phyloP scores from a whole-genome alignment of 1,140 invertebrate genomes.

The Zaprionus taronus region DNA sequence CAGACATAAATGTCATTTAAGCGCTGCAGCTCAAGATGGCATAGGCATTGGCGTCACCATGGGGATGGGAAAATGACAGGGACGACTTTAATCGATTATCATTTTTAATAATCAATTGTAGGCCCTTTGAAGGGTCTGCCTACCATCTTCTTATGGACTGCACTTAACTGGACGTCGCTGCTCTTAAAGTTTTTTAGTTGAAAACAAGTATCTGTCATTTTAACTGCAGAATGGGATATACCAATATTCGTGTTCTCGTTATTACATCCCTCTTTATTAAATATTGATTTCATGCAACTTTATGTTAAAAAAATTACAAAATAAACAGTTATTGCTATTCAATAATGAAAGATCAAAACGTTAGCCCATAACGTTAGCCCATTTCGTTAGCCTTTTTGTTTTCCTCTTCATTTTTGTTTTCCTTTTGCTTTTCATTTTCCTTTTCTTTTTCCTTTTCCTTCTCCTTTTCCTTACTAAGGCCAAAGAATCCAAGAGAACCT shows the following conservation, averaged over 20 bases:
- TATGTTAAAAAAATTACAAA: too few relatives aligned
- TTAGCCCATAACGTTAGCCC: too few relatives aligned
- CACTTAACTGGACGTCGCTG: constrained; percentile 30
- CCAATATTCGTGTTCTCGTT: neutral
- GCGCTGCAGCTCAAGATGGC: constrained; percentile 43
- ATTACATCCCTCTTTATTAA: neutral
- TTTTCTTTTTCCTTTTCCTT: too few relatives aligned
- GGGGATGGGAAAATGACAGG: constrained; percentile 29
- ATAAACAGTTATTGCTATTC: too few relatives aligned
- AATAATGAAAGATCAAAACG: too few relatives aligned
- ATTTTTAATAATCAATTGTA: constrained; percentile 84
- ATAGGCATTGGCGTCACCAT: neutral
- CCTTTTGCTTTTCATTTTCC: too few relatives aligned
- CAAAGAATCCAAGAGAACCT: neutral
- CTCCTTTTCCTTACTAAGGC: too few relatives aligned
- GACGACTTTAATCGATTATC: constrained; percentile 80
- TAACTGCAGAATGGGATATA: neutral
- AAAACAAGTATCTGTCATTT: constrained; percentile 2
- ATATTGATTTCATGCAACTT: neutral
- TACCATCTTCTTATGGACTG: constrained; percentile 53
- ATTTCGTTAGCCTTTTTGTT: too few relatives aligned
- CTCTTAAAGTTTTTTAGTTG: constrained; percentile 66
- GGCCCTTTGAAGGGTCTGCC: constrained; percentile 31
- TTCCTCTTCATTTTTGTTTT: too few relatives aligned
- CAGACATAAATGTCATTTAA: constrained; percentile 83